Conservation (phyloP, 2,888 invertebrate genomes). For the Eupithecia subfuscata region DNA sequence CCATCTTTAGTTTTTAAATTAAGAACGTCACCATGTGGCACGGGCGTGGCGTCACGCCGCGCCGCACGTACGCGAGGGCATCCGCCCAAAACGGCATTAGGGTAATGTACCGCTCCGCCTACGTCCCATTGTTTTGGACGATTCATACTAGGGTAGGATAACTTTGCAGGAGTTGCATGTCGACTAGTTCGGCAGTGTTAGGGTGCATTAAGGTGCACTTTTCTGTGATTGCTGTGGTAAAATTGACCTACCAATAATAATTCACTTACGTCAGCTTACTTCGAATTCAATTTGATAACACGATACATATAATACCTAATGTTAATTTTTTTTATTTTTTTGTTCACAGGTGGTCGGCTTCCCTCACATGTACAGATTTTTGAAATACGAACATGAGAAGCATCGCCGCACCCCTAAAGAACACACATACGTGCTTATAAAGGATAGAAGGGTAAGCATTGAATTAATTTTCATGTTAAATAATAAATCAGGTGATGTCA, state of each 20-base stretch:
- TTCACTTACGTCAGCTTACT: not conserved
- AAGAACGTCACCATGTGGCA: not conserved
- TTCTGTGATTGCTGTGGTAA: not conserved
- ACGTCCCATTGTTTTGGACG: slow-evolving; percentile 76
- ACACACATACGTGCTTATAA: slow-evolving; percentile 76
- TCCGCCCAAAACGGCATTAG: slow-evolving; percentile 51
- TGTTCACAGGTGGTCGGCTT: slow-evolving; percentile 86
- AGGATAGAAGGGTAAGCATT: slow-evolving; percentile 85
- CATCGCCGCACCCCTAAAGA: slow-evolving; percentile 84
- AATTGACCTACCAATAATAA: not conserved
- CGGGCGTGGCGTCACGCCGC: not conserved
- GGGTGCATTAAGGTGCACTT: not conserved
- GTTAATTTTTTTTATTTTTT: slow-evolving; percentile 6
- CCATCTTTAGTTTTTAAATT: not conserved
- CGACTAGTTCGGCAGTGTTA: slow-evolving; percentile 8
- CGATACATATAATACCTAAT: too few relatives aligned
- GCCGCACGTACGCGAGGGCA: not conserved
- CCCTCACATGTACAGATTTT: slow-evolving; percentile 87
- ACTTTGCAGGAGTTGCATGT: slow-evolving; percentile 53
- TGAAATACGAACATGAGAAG: slow-evolving; percentile 83
- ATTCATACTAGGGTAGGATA: slow-evolving; percentile 67
- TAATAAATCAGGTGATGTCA: not conserved
- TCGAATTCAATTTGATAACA: not conserved
- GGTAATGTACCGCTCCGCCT: slow-evolving; percentile 68
- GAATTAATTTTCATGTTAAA: not conserved